A percentile compares a stretch with the other conserved stretches of the same genome.
Evolutionary conservation across 2,113 vertebrate genomes (phyloP).

Genomic region (Tachysurus fulvidraco): DNA sequence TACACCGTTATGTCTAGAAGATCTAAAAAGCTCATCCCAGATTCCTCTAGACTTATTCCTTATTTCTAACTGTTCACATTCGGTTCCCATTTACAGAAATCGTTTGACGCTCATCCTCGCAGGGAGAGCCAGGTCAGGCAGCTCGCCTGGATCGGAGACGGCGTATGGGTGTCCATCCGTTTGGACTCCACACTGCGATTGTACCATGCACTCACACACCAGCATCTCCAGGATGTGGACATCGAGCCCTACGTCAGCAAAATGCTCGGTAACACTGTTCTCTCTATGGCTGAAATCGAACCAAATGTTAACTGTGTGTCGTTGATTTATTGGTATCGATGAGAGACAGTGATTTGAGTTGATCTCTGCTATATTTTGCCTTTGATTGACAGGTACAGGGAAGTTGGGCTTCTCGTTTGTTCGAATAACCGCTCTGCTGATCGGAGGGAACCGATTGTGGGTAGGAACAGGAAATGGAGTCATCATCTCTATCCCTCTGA

Average conservation of each 20-base stretch:
- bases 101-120: constrained; percentile 94
- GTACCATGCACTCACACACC: constrained; percentile 94
- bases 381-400: constrained; percentile 83
- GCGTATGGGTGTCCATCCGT: constrained; percentile 97
- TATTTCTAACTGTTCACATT: neutral
- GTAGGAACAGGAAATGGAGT: constrained; percentile 97
- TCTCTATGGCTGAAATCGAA: neutral
- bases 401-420: constrained; percentile 98
- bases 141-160: constrained; percentile 95
- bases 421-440: constrained; percentile 93
- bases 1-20: neutral
- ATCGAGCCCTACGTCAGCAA: constrained; percentile 99
- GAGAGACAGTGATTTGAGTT: neutral
- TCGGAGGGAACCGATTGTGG: constrained; percentile 96
- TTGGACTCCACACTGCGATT: constrained; percentile 92
- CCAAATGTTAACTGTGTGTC: neutral
- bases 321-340: neutral
- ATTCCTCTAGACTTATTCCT: neutral
- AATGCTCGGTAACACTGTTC: constrained; percentile 85
- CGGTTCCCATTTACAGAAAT: constrained; percentile 76
- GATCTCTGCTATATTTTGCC: neutral
- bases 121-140: constrained; percentile 96
- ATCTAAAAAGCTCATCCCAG: neutral
- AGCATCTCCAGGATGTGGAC: constrained; percentile 96
- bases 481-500: constrained; percentile 96